phyloP scores from a whole-genome alignment of 2,888 invertebrate species.

The Salticus scenicus region DNA sequence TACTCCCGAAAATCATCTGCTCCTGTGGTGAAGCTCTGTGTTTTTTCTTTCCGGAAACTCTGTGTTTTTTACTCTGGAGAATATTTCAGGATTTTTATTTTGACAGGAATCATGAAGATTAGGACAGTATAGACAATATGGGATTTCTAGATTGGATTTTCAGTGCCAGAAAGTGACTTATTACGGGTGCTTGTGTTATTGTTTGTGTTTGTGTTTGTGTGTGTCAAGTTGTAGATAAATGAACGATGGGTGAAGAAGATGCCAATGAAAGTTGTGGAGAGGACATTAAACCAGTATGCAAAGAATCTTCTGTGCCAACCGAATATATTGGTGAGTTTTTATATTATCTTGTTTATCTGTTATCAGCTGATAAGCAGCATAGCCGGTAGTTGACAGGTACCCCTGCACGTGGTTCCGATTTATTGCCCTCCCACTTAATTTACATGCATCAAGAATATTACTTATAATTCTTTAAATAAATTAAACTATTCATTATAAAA shows the following conservation, averaged over 20 bases:
- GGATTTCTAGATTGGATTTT: neutral
- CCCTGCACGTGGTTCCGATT: neutral
- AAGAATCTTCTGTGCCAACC: conserved; percentile 45
- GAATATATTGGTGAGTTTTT: conserved; percentile 49
- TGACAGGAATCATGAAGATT: neutral
- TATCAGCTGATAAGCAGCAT: neutral
- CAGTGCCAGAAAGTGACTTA: neutral
- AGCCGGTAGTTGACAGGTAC: neutral
- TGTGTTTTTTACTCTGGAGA: conserved; percentile 4
- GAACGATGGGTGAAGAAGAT: conserved; percentile 40
- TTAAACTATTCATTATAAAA: too few species aligned
- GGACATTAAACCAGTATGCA: conserved; percentile 32
- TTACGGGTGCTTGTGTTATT: neutral
- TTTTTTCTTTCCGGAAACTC: conserved; percentile 32
- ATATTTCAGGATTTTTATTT: neutral
- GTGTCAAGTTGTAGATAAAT: neutral
- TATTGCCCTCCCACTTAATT: too few species aligned
- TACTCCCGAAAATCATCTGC: neutral
- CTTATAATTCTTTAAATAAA: too few species aligned
- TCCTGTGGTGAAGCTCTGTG: neutral
- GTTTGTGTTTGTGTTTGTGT: conserved; percentile 17
- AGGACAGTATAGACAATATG: neutral
- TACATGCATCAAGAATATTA: too few species aligned
- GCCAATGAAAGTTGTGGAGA: conserved; percentile 31
- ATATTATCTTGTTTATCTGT: neutral